A percentile compares a stretch with the other conserved stretches of the same genome.
phyloP scores from a whole-genome alignment of 2,888 invertebrate species.

The Stenotaenia linearis region DNA sequence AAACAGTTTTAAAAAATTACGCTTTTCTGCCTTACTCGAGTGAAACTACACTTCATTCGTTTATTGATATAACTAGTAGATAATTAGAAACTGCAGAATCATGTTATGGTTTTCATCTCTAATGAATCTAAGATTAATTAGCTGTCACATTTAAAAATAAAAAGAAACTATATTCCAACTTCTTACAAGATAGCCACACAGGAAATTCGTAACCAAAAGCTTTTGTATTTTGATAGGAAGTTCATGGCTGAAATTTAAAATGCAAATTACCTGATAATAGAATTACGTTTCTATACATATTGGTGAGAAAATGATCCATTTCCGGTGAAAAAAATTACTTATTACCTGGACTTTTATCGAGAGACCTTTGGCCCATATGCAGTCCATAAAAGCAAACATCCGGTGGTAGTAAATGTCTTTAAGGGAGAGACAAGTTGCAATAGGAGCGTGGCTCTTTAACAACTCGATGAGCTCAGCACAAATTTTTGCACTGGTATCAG shows the following conservation, averaged over 20 bases:
- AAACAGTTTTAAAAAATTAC: too few species aligned
- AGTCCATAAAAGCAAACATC: not conserved
- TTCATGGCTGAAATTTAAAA: not conserved
- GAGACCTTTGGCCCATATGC: not conserved
- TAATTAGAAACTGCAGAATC: too few species aligned
- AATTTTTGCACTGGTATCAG: not conserved
- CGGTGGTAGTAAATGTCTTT: not conserved
- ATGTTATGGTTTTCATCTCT: too few species aligned
- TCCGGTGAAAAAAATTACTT: not conserved
- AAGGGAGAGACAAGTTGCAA: not conserved
- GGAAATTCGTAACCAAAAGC: not conserved
- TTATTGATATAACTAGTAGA: too few species aligned
- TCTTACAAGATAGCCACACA: not conserved
- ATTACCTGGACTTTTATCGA: not conserved
- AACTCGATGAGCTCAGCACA: not conserved
- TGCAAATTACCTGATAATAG: not conserved
- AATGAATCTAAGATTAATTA: too few species aligned
- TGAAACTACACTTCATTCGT: too few species aligned
- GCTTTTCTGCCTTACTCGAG: too few species aligned
- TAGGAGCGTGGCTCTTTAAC: not conserved
- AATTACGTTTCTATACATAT: not conserved
- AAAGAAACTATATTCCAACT: not conserved
- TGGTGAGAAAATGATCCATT: not conserved
- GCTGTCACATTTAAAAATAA: too few species aligned
- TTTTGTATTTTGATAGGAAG: not conserved